Conservation (phyloP, 2,113 vertebrate genomes). For the Gallinago undulata region DNA sequence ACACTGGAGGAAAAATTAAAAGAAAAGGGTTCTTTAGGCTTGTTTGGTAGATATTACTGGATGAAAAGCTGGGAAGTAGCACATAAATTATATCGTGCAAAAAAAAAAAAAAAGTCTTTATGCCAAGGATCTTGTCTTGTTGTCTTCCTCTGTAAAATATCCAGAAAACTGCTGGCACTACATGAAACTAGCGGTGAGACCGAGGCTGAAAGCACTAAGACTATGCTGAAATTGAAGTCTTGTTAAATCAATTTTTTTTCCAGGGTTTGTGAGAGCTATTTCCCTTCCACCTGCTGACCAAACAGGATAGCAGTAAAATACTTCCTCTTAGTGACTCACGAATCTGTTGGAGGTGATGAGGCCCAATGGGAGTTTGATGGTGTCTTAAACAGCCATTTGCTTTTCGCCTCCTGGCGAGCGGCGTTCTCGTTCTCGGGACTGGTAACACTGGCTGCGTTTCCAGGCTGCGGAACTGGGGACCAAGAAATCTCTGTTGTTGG, state of each 20-base stretch:
- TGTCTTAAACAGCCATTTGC: conserved; percentile 46
- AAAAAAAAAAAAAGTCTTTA: background rate
- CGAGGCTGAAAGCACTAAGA: background rate
- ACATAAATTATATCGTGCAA: background rate
- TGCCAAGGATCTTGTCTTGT: background rate
- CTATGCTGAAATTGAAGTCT: background rate
- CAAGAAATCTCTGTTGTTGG: background rate
- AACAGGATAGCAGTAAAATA: conserved; percentile 71
- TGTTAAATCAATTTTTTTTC: conserved; percentile 10
- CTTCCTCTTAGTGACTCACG: conserved; percentile 62
- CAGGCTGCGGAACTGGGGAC: background rate
- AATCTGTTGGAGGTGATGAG: conserved; percentile 53
- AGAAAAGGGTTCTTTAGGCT: background rate
- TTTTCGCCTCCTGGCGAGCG: background rate
- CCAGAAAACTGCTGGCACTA: background rate
- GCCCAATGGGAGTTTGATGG: background rate
- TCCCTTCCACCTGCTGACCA: conserved; percentile 71
- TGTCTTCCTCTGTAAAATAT: background rate
- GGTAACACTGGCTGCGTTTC: background rate
- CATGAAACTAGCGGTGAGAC: background rate
- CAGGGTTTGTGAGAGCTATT: conserved; percentile 41
- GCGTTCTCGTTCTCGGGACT: background rate
- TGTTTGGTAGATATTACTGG: background rate
- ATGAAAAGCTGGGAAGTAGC: background rate
- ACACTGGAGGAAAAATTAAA: background rate